Evolutionary conservation across 2,888 invertebrate species (phyloP), one percentile per base, ranked within the genome.

Genomic region (Leistus spinibarbis): DNA sequence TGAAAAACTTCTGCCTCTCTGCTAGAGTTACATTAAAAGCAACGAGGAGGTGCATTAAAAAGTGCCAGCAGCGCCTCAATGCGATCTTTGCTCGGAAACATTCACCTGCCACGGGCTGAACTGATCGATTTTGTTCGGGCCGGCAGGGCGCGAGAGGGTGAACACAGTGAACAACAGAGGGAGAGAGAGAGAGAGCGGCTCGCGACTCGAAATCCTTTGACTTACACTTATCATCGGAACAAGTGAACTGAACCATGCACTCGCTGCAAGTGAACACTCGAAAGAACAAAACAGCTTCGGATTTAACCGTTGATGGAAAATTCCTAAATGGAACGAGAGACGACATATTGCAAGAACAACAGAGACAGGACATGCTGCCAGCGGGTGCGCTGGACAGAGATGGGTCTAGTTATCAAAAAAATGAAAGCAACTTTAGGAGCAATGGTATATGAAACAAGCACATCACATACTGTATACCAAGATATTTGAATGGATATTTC

Each of bases 371-470:
- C 13, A 16, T 57, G 57, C 57, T 57, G 24, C 7, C 57, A 9
- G 16, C 57, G 17, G 17, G 1, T 19, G 24, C 3, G 24, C 3
- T 24, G 57, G 17, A 57, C 13, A 57, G 57, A 57, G 60, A 60
- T 3, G 10, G 22, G 60, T 5, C 5, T 10, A 60, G 60, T 16
- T 60, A 60, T 60, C 60, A 60, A 60, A 60, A 40, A 60, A 60
- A 60, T 60, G 60, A 60, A 60, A 60, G 60, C 60, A 60, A 60
- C 20, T 60, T 60, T 22, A 60, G 17, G 22, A 19, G 60, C 57
- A 57, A 57, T 57, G 57, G 57, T 17, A n/a, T n/a, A 57, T 20
- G 57, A 57, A 57, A 57, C n/a, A 57, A 57, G 17, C 60, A 16
- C 4, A 57, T 20, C n/a, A 19, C 60, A 17, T 10, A 17, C 54